Evolutionary conservation across 2,888 invertebrate genomes (phyloP).

Genomic region (Elmis aenea): DNA sequence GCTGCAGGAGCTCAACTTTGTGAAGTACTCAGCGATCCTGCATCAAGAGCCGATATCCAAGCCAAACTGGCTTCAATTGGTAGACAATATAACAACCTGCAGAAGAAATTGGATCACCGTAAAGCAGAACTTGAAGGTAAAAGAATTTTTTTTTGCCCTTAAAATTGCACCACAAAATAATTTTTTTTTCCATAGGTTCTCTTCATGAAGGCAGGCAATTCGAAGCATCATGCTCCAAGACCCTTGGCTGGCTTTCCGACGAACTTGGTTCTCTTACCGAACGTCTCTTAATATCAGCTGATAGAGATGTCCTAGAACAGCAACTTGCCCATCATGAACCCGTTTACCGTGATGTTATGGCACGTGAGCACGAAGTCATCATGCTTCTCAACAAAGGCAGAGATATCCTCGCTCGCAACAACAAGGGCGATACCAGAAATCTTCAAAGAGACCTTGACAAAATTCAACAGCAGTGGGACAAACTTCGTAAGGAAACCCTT

Average conservation of each 20-base stretch:
- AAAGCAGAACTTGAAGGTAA: constrained; percentile 84
- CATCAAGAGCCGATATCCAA: constrained; percentile 86
- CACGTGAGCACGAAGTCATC: constrained; percentile 87
- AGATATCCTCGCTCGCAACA: constrained; percentile 53
- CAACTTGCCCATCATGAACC: constrained; percentile 88
- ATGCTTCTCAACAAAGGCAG: constrained; percentile 89
- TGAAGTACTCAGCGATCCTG: constrained; percentile 83
- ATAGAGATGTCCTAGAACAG: constrained; percentile 72
- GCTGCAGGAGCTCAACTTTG: constrained; percentile 85
- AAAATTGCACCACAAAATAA: too few relatives aligned
- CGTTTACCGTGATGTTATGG: constrained; percentile 81
- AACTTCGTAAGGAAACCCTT: constrained; percentile 79
- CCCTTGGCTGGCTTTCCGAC: constrained; percentile 84
- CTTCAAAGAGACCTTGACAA: constrained; percentile 78
- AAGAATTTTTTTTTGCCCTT: constrained; percentile 9
- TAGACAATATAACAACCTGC: constrained; percentile 80
- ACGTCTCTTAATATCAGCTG: constrained; percentile 80
- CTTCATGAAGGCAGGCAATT: constrained; percentile 82
- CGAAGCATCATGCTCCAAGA: constrained; percentile 81
- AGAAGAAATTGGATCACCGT: constrained; percentile 82
- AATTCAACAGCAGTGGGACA: constrained; percentile 89
- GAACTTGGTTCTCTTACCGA: constrained; percentile 72
- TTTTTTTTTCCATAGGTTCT: constrained; percentile 26
- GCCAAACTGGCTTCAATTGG: constrained; percentile 82
- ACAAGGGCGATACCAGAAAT: constrained; percentile 53